Evolutionary conservation across 1,140 invertebrate species (phyloP), one percentile per base, ranked within the genome.

Genomic region (Holotrichia oblita): DNA sequence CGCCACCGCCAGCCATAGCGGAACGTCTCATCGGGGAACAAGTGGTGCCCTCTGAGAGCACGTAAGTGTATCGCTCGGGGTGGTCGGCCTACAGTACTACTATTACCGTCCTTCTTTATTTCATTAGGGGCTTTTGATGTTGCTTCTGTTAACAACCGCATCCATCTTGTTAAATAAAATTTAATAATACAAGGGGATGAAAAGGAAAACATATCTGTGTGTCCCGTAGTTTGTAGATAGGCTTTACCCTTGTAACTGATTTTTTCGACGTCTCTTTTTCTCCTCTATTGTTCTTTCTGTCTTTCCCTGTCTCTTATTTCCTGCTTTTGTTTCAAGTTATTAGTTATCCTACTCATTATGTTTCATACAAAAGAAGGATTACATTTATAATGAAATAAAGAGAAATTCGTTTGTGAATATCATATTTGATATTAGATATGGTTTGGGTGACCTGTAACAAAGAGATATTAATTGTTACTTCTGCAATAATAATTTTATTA

Each of bases 41-140:
- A 24, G 88, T 91, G 74, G 89, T 93, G 44, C 92, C 93, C 7
- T 93, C 93, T 0, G 92, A 94, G 88, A 91, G 92, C 80, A 94
- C 93, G 93, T 94, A 90, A 93, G 91, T 89, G 82, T 73, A 34
- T 8, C n/a, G 73, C 73, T 14, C 17, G 40, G 10, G 64, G 10
- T 27, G 44, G 64, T 69, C 64, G 64, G 17, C 14, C 64, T 7
- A 24, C 9, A 34, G 22, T n/a, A 34, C 22, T 27, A 20, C 42
- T 41, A 40, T 12, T 40, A 42, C 48, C 48, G 48, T 55, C 73
- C 34, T 40, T 44, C 73, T 42, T 69, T 44, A 74, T 74, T 74
- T 74, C 73, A 6, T 76, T 40, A 77, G 41, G 48, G 27, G 48
- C 59, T 77, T 69, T 77, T 40, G 59, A 64, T 77, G 76, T 77